Base-by-base conservation (phyloP, 1,140 invertebrate genomes). In the Drosophila setifemur region DNA sequence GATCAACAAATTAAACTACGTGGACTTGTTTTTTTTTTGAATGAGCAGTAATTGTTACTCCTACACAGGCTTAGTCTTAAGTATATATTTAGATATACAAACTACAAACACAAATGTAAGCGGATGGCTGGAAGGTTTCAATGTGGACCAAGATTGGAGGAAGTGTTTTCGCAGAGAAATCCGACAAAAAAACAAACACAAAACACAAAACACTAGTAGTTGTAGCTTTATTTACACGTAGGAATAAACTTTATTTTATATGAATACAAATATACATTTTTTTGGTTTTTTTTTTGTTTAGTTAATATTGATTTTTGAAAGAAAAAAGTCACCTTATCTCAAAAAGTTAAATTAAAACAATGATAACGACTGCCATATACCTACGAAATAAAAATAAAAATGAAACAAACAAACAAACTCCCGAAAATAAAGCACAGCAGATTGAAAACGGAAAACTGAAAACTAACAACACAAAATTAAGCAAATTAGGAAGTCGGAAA, bases 311-410 rank as follows among this genome's bases (percentile, higher is more conserved):
- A 71, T 66, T 79, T 82, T 76, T 69, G 23, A 53, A 69, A 18
- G 45, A 61, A 54, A 67, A 71, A 78, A 74, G 58, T 83, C 73
- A 85, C 74, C 70, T 78, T 71, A 83, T 83, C 73, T 83, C 79
- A 83, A 77, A 66, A 39, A 43, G 55, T 64, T 48, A 48, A 60
- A 37, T 35, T 19, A 45, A 60, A 61, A 63, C 23, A 83, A 77
- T 77, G 50, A 83, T 70, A 78, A 78, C 66, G 74, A 83, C 79
- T 83, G 79, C 79, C 79, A 83, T 85, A 85, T 83, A 73, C 52
- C 50, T 73, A 83, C 35, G 64, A 57, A 60, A 58, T 49, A 58
- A 53, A 54, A 25, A 29, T 48, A 33, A 16, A 29, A n/a, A 9
- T 12, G 11, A 23, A 58, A 54, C 11, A 49, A 14, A 37, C n/a